Base-by-base conservation (phyloP, 2,888 invertebrate species). In the Platynereis dumerilii region DNA sequence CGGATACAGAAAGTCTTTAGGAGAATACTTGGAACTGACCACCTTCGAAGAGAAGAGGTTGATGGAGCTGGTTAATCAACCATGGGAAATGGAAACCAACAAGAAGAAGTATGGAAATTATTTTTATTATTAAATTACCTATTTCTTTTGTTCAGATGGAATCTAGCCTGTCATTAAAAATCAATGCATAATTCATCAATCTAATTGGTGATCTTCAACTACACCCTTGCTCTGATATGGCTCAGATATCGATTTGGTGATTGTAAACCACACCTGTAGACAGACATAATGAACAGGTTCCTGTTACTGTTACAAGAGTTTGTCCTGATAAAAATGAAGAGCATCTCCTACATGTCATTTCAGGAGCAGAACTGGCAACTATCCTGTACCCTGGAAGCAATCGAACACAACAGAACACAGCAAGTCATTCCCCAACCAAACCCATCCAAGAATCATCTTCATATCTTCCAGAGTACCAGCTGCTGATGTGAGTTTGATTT, bases 301-400 rank as follows among this genome's bases (percentile, higher is more conserved):
- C n/a, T n/a, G n/a, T n/a, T n/a, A n/a, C n/a, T n/a, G n/a, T n/a
- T n/a, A n/a, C n/a, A n/a, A n/a, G n/a, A n/a, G n/a, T n/a, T n/a
- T n/a, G n/a, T n/a, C n/a, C n/a, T n/a, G n/a, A n/a, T n/a, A n/a
- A n/a, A n/a, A n/a, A 34, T 34, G 34, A 34, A 34, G n/a, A n/a
- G n/a, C n/a, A n/a, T n/a, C 42, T 52, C 52, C 15, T n/a, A 27
- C 56, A 34, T 66, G 68, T 27, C 59, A 65, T 91, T 20, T 87
- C 93, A 69, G 94, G 92, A 87, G 87, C 92, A 78, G 90, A 92
- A 67, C 69, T 15, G 68, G 62, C 27, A 44, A 34, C 48, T 69
- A 69, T 34, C 72, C 66, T 26, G 58, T 69, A 27, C 69, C 68
- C 39, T 73, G 69, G 73, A 66, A 64, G 55, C 65, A 65, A 24